Conservation (phyloP, 2,888 invertebrate genomes). For the Lysandra coridon region DNA sequence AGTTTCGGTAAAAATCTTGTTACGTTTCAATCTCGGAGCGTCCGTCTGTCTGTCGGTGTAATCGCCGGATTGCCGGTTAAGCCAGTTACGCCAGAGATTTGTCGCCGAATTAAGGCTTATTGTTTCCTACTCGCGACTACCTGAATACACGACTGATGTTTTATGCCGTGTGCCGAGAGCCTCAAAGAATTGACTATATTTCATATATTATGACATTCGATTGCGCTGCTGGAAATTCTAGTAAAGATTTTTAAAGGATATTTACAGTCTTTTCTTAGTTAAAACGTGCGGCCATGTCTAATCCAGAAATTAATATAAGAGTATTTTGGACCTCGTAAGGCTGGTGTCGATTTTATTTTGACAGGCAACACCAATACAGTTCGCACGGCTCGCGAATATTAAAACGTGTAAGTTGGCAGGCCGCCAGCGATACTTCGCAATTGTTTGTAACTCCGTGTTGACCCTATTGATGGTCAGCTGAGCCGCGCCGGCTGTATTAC, state of each 20-base stretch:
- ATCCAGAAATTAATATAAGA: background rate
- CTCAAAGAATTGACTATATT: background rate
- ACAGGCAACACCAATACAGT: background rate
- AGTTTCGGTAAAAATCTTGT: slow-evolving; percentile 42
- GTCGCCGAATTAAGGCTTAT: slow-evolving; percentile 34
- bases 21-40: slow-evolving; percentile 42
- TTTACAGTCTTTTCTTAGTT: background rate
- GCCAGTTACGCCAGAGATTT: slow-evolving; percentile 33
- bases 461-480: slow-evolving; percentile 23
- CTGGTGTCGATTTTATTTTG: background rate
- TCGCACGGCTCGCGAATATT: slow-evolving; percentile 10
- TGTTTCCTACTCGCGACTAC: slow-evolving; percentile 25
- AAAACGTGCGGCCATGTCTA: background rate
- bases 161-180: background rate
- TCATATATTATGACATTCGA: too few species aligned
- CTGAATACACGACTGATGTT: background rate
- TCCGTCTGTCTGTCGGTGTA: slow-evolving; percentile 34
- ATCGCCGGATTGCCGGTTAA: slow-evolving; percentile 44
- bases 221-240: background rate
- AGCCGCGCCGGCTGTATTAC: background rate
- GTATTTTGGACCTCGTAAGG: background rate
- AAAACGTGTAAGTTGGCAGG: slow-evolving; percentile 49
- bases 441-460: slow-evolving; percentile 51
- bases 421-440: slow-evolving; percentile 55
- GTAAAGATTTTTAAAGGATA: background rate